phyloP scores from a whole-genome alignment of 2,113 vertebrate genomes.

The Podiceps cristatus region DNA sequence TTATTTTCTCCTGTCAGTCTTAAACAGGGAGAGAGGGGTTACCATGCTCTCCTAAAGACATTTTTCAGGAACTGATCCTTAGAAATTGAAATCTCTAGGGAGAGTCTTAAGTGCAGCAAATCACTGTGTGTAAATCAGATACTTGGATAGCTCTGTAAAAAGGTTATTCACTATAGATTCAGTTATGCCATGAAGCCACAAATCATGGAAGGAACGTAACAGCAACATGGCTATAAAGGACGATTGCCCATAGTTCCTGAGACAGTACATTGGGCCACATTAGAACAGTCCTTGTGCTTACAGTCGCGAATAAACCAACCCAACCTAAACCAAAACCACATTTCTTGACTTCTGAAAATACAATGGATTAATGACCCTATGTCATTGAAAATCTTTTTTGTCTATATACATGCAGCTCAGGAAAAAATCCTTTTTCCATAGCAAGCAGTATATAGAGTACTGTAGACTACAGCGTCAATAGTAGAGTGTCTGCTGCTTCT shows the following conservation, averaged over 20 bases:
- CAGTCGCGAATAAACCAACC: not conserved
- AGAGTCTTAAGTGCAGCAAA: constrained; percentile 19
- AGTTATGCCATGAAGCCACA: not conserved
- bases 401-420: not conserved
- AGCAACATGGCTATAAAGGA: not conserved
- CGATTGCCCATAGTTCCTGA: not conserved
- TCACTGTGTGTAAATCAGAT: not conserved
- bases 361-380: not conserved
- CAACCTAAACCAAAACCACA: not conserved
- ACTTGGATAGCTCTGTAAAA: not conserved
- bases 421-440: not conserved
- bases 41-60: not conserved
- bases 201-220: not conserved
- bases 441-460: not conserved
- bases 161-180: not conserved
- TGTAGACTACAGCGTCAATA: not conserved
- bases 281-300: not conserved
- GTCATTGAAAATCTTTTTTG: not conserved
- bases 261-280: not conserved
- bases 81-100: not conserved
- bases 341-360: not conserved
- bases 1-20: not conserved
- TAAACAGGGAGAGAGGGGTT: not conserved
- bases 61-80: constrained; percentile 15
- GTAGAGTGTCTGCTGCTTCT: not conserved